phyloP scores from a whole-genome alignment of 2,888 invertebrate genomes.

The Cataglyphis altisquamis region DNA sequence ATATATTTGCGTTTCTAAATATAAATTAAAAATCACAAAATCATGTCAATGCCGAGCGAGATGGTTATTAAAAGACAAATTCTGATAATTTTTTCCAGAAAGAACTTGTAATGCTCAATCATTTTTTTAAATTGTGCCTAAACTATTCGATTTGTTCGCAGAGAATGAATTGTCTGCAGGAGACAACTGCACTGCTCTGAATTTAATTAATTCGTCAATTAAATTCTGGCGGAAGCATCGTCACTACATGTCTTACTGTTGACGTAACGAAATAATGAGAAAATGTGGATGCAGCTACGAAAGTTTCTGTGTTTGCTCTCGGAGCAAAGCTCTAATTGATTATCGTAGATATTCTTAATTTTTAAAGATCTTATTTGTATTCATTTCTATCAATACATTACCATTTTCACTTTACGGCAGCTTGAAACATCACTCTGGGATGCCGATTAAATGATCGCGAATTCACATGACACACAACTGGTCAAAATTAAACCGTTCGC shows the following conservation, averaged over 20 bases:
- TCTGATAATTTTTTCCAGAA: slow-evolving; percentile 23
- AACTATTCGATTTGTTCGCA: slow-evolving; percentile 16
- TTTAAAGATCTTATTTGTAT: background rate
- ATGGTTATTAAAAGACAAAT: background rate
- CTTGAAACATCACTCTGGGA: background rate
- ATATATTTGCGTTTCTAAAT: background rate
- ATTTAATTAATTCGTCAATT: slow-evolving; percentile 19
- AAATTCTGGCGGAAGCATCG: background rate
- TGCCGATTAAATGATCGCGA: slow-evolving; percentile 36
- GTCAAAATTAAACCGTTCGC: slow-evolving; percentile 41
- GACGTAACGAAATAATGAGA: slow-evolving; percentile 19
- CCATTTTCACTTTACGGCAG: background rate
- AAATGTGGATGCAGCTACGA: background rate
- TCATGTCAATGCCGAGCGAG: background rate
- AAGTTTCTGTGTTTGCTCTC: background rate
- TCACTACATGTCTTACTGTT: background rate
- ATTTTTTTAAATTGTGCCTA: slow-evolving; percentile 18
- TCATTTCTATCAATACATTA: slow-evolving; percentile 19
- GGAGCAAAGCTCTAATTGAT: background rate
- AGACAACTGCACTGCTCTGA: background rate
- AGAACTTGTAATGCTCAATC: background rate
- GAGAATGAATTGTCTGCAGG: background rate
- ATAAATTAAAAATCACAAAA: background rate
- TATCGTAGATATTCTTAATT: slow-evolving; percentile 13
- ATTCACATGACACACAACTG: slow-evolving; percentile 13